phyloP scores from a whole-genome alignment of 2,113 vertebrate species.

The Tenebrosternarchus preto region DNA sequence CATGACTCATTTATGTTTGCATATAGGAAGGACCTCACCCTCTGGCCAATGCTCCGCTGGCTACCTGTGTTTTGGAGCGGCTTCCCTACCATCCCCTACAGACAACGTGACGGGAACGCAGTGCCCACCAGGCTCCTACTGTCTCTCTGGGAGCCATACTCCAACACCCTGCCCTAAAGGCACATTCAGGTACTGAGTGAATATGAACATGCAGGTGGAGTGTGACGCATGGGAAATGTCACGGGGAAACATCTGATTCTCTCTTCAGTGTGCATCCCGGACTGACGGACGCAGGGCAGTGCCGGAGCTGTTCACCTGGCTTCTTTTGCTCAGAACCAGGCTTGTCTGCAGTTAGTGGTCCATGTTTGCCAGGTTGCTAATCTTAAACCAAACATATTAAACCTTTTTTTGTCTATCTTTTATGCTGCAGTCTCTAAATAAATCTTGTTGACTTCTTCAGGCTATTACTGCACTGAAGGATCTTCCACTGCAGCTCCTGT shows the following conservation, averaged over 20 bases:
- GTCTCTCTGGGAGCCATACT: constrained; percentile 57
- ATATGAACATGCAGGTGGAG: no score
- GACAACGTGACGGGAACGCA: constrained; percentile 72
- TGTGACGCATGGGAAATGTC: neutral
- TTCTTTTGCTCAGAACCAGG: constrained; percentile 78
- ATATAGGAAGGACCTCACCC: constrained; percentile 69
- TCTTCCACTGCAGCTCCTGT: constrained; percentile 67
- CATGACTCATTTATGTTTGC: constrained; percentile 22
- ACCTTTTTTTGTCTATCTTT: constrained; percentile 9
- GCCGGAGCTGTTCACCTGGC: constrained; percentile 75
- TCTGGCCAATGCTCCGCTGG: constrained; percentile 83
- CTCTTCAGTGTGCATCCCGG: constrained; percentile 66
- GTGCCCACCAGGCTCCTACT: constrained; percentile 73
- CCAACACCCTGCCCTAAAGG: constrained; percentile 75
- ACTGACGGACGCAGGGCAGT: constrained; percentile 65
- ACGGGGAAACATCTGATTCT: constrained; percentile 8
- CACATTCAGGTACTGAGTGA: constrained; percentile 71
- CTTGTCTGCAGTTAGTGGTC: constrained; percentile 69
- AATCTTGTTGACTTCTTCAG: constrained; percentile 51
- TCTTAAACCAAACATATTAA: neutral
- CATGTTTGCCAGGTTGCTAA: constrained; percentile 71
- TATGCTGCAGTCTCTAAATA: neutral
- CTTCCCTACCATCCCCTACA: constrained; percentile 73
- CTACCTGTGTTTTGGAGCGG: constrained; percentile 83
- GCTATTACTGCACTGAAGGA: constrained; percentile 75